Base-by-base conservation (phyloP, 2,888 invertebrate genomes). In the Eledona agricola region DNA sequence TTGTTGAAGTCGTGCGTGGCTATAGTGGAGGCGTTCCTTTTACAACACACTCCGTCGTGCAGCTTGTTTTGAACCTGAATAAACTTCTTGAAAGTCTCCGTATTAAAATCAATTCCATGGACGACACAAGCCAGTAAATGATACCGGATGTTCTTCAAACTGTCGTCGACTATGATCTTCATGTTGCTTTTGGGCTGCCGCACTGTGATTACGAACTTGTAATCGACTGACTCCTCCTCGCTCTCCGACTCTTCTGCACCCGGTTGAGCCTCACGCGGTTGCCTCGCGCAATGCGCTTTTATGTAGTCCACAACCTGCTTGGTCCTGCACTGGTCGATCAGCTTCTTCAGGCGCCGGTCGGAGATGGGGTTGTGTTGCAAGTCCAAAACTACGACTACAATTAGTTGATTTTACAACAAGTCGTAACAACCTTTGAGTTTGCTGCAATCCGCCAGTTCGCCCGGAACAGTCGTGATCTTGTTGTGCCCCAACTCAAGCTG, bases 221-320 rank as follows among this genome's bases (percentile, higher is more conserved):
- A 65, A 9, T 55, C 53, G 16, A 51, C 4, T 66, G 70, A n/a
- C 25, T 52, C 58, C 45, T 60, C 61, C 7, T 73, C 71, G 55
- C 56, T 69, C 64, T 66, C 49, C 52, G 67, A 55, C 19, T 70
- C 75, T 19, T 69, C 71, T n/a, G n/a, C n/a, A n/a, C n/a, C n/a
- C n/a, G n/a, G n/a, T n/a, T n/a, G n/a, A n/a, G n/a, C n/a, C n/a
- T n/a, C n/a, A n/a, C n/a, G n/a, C n/a, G n/a, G n/a, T n/a, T n/a
- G n/a, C n/a, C 78, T 81, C 0, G 80, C 76, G 64, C 85, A 86
- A 62, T 88, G 82, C 47, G 83, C 84, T n/a, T 84, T 78, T 1
- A 92, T 79, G 68, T 90, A 91, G 65, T 90, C 90, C 13, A 91
- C 60, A 2, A 92, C 80, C 72, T 90, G 87, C 67, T 90, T 90